Percentiles rank a stretch among this genome's conserved stretches.
Evolutionary conservation across 2,888 invertebrate genomes (phyloP).

Genomic region (Colostygia pectinataria): DNA sequence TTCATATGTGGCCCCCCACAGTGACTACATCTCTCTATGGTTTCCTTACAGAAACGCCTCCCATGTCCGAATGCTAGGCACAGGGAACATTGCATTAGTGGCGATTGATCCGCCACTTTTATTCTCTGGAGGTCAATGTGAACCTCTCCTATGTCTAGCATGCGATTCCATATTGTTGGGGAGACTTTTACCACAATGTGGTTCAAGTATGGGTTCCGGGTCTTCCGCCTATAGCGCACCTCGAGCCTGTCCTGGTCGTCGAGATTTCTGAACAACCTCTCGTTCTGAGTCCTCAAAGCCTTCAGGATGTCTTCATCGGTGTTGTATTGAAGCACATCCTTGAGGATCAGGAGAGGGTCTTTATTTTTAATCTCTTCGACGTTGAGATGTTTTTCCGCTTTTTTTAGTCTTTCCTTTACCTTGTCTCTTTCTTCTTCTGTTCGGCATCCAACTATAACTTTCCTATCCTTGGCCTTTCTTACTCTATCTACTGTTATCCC

Average conservation of each 20-base stretch:
- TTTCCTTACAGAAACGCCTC: too few relatives aligned
- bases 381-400: neutral
- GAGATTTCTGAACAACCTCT: neutral
- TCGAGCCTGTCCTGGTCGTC: neutral
- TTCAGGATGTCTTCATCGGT: neutral
- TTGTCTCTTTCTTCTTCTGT: neutral
- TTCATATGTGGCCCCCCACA: too few relatives aligned
- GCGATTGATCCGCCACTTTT: neutral
- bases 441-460: neutral
- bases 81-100: neutral
- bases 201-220: too few relatives aligned
- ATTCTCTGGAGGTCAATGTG: neutral
- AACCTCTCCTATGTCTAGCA: neutral
- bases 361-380: neutral
- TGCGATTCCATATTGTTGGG: neutral
- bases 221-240: neutral
- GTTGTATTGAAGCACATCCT: too few relatives aligned
- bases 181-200: neutral
- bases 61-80: neutral
- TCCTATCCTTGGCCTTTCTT: neutral
- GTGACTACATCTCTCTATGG: too few relatives aligned
- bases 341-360: too few relatives aligned
- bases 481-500: neutral
- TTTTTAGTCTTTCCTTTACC: neutral
- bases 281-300: neutral